These are phyloP conservation scores for Campylomormyrus tamandua DNA, from an alignment of 2,113 vertebrate species.

Conservation along the genomic window DNA sequence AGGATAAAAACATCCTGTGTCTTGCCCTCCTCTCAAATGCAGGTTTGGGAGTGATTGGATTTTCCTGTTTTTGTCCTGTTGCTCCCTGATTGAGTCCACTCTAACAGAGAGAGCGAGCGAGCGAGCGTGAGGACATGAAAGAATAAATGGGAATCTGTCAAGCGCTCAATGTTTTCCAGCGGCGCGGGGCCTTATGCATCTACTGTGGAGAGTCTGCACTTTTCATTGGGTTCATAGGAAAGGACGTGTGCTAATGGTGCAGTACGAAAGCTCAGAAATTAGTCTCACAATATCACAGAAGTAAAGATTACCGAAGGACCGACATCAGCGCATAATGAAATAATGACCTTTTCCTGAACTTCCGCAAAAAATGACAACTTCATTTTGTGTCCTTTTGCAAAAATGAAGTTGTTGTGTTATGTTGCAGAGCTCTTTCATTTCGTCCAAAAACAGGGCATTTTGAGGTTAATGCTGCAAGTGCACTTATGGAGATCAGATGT, in stretches of 20 bases:
- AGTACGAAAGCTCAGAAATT: background rate
- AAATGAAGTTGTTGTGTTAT: background rate
- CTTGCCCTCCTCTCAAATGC: constrained; percentile 22
- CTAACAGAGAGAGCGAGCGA: background rate
- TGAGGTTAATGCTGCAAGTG: background rate
- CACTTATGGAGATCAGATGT: background rate
- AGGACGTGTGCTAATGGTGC: background rate
- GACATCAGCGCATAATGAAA: background rate
- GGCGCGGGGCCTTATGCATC: background rate
- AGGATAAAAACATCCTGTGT: background rate
- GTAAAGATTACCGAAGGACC: background rate
- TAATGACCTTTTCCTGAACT: background rate
- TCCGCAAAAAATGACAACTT: background rate
- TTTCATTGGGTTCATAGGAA: background rate
- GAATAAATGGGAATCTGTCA: background rate
- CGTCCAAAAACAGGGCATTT: background rate
- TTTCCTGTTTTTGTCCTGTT: constrained; percentile 43
- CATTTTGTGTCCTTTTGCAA: background rate
- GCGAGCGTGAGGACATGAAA: background rate
- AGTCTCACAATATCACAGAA: background rate
- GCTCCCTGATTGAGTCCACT: constrained; percentile 37
- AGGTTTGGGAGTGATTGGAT: background rate
- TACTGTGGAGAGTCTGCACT: background rate
- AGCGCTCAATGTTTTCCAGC: background rate
- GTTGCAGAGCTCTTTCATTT: background rate